Evolutionary conservation across 2,888 invertebrate genomes (phyloP).

Genomic region (Diploptera punctata): DNA sequence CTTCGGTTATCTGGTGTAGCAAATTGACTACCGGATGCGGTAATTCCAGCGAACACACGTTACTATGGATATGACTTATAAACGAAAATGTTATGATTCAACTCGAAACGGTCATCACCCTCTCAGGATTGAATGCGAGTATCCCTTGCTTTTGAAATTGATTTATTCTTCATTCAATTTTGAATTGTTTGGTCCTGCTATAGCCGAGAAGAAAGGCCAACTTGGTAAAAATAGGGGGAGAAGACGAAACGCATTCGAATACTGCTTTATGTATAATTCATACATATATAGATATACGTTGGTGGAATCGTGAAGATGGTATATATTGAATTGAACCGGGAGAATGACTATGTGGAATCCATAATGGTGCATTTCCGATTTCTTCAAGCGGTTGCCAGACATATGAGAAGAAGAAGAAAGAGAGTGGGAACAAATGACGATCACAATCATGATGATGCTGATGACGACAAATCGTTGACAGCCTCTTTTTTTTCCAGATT

Average conservation of each 20-base stretch:
- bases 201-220: background rate
- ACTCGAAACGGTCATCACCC: too few species aligned
- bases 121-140: background rate
- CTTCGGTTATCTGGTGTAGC: too few species aligned
- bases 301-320: background rate
- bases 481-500: background rate
- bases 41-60: too few species aligned
- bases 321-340: constrained; percentile 14
- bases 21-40: too few species aligned
- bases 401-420: background rate
- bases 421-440: too few species aligned
- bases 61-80: too few species aligned
- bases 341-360: constrained; percentile 16
- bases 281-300: constrained; percentile 24
- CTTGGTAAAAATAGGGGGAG: too few species aligned
- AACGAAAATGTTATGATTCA: too few species aligned
- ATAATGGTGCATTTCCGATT: constrained; percentile 27
- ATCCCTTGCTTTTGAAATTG: background rate
- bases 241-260: constrained; percentile 17
- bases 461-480: constrained; percentile 26
- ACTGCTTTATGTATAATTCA: constrained; percentile 30
- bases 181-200: constrained; percentile 1
- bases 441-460: constrained; percentile 20
- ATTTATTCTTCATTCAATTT: constrained; percentile 10
- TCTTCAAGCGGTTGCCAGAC: background rate